phyloP scores from a whole-genome alignment of 2,888 invertebrate genomes.

The Protodeltote pygarga region DNA sequence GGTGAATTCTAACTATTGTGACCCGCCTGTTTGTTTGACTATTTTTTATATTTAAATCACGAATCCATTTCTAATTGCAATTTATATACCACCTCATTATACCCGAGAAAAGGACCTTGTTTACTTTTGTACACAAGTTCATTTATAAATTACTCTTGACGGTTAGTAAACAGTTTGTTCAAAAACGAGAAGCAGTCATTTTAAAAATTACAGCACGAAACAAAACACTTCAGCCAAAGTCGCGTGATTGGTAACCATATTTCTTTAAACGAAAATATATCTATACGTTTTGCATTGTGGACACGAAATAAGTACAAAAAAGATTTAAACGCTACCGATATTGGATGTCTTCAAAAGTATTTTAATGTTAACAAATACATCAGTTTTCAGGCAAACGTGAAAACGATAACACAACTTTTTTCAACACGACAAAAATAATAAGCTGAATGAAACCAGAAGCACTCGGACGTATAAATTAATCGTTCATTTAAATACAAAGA shows the following conservation, averaged over 20 bases:
- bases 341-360: slow-evolving; percentile 16
- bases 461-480: slow-evolving; percentile 75
- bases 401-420: slow-evolving; percentile 1
- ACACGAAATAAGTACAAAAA: slow-evolving; percentile 31
- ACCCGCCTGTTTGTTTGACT: too few species aligned
- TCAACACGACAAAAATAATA: too few species aligned
- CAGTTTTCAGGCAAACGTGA: too few species aligned
- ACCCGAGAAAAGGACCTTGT: too few species aligned
- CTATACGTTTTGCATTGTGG: slow-evolving; percentile 32
- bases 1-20: too few species aligned
- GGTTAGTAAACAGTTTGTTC: slow-evolving; percentile 13
- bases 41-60: too few species aligned
- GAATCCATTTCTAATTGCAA: too few species aligned
- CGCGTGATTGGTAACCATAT: slow-evolving; percentile 40
- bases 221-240: slow-evolving; percentile 35
- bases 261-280: slow-evolving; percentile 36
- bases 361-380: slow-evolving; percentile 15
- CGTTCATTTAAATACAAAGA: slow-evolving; percentile 86
- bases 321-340: slow-evolving; percentile 25
- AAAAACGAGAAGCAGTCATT: slow-evolving; percentile 19
- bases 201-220: slow-evolving; percentile 33
- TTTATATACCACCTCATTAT: too few species aligned
- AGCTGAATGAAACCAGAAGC: slow-evolving; percentile 65
- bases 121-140: too few species aligned
- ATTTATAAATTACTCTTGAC: too few species aligned